phyloP scores from a whole-genome alignment of 1,140 invertebrate species.

The Agrypnia vestita region DNA sequence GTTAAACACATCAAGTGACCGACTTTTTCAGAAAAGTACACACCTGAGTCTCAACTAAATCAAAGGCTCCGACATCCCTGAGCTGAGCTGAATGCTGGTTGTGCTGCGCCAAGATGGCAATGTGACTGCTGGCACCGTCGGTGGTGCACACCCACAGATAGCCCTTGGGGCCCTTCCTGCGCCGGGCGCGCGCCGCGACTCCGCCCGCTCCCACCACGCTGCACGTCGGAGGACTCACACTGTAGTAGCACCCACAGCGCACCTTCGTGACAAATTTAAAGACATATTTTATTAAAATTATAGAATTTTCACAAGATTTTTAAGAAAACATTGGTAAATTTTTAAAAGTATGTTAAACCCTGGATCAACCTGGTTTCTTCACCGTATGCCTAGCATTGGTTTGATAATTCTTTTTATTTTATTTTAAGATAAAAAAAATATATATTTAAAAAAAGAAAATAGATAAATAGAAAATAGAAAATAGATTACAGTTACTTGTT shows the following conservation, averaged over 20 bases:
- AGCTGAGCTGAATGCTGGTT: slow-evolving; percentile 82
- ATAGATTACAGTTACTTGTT: too few relatives aligned
- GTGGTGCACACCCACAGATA: slow-evolving; percentile 89
- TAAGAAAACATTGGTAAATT: too few relatives aligned
- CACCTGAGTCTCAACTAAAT: slow-evolving; percentile 83
- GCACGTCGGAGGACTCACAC: slow-evolving; percentile 75
- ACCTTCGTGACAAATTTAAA: slow-evolving; percentile 73
- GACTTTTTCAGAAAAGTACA: background rate
- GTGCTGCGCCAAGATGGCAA: slow-evolving; percentile 85
- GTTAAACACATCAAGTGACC: too few relatives aligned
- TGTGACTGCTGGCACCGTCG: slow-evolving; percentile 85
- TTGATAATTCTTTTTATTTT: too few relatives aligned
- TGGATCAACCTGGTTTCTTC: too few relatives aligned
- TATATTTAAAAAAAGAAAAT: too few relatives aligned
- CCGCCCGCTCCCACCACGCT: slow-evolving; percentile 69
- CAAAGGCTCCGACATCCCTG: slow-evolving; percentile 85
- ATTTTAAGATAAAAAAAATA: too few relatives aligned
- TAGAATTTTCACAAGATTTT: too few relatives aligned
- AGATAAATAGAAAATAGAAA: too few relatives aligned
- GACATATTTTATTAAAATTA: too few relatives aligned
- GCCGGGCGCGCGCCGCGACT: slow-evolving; percentile 74
- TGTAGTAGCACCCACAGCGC: slow-evolving; percentile 92
- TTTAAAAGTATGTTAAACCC: too few relatives aligned
- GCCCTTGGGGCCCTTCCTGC: slow-evolving; percentile 77
- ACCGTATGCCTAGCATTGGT: too few relatives aligned